Percentiles rank a stretch among this genome's conserved stretches.
Conservation (phyloP, 2,888 invertebrate genomes). For the Brachypalpus laphriformis region DNA sequence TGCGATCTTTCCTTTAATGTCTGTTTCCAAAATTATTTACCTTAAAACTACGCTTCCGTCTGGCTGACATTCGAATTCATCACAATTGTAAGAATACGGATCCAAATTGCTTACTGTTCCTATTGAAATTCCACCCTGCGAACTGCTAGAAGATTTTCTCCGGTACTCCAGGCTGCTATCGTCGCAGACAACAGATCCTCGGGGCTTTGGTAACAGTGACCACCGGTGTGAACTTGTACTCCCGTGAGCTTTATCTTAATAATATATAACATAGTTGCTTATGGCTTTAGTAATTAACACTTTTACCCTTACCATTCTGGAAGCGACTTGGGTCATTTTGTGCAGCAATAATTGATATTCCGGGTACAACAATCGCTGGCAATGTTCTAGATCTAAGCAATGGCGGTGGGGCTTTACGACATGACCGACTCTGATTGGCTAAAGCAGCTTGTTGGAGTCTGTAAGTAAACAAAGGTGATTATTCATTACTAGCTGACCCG, state of each 20-base stretch:
- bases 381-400: constrained; percentile 92
- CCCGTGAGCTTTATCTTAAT: constrained; percentile 60
- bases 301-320: constrained; percentile 82
- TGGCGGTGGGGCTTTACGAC: constrained; percentile 87
- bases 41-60: constrained; percentile 86
- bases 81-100: constrained; percentile 79
- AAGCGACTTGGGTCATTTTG: constrained; percentile 89
- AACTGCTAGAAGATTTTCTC: constrained; percentile 82
- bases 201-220: constrained; percentile 80
- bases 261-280: not conserved
- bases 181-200: constrained; percentile 83
- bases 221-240: constrained; percentile 78
- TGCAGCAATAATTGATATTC: constrained; percentile 91
- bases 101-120: constrained; percentile 72
- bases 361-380: constrained; percentile 94
- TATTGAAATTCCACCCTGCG: constrained; percentile 75
- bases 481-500: too few species aligned
- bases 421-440: constrained; percentile 84
- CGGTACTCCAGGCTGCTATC: constrained; percentile 81
- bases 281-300: not conserved
- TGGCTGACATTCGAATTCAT: constrained; percentile 84
- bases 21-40: constrained; percentile 80
- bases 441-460: constrained; percentile 85
- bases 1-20: not conserved
- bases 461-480: constrained; percentile 61